Conservation (phyloP, 2,797 vertebrate genomes). For the Xiphorhynchus erythropygius region DNA sequence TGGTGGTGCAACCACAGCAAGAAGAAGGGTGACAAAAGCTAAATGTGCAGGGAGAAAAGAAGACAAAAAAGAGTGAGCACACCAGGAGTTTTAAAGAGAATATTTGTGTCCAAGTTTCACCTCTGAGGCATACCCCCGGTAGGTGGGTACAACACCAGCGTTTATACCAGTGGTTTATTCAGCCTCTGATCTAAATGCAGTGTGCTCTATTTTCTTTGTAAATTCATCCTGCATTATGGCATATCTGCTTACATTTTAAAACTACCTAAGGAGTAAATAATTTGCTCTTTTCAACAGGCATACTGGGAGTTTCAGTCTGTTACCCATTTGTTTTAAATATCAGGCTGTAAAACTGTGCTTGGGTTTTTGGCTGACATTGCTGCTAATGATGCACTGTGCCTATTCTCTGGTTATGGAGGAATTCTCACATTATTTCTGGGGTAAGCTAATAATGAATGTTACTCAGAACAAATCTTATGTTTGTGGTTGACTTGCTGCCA, state of each 20-base stretch:
- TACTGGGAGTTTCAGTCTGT: constrained; percentile 35
- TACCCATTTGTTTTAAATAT: constrained; percentile 51
- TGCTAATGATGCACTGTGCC: background rate
- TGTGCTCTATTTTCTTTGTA: background rate
- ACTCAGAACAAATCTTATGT: background rate
- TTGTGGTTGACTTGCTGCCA: constrained; percentile 40
- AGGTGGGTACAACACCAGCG: background rate
- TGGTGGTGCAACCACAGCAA: background rate
- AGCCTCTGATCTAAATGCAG: background rate
- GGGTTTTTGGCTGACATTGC: constrained; percentile 35
- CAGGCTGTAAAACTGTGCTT: background rate
- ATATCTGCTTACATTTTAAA: constrained; percentile 32
- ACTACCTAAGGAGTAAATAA: constrained; percentile 43
- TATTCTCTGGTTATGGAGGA: constrained; percentile 37
- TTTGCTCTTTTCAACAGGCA: background rate
- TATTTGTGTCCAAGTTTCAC: background rate
- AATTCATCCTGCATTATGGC: background rate
- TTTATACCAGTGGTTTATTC: background rate
- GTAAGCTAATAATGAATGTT: constrained; percentile 33
- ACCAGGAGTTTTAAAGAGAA: background rate
- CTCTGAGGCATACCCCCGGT: background rate
- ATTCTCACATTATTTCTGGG: constrained; percentile 58
- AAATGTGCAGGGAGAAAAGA: background rate
- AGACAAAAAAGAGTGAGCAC: background rate
- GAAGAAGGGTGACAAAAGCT: background rate